Base-by-base conservation (phyloP, 92 coral and sea anemone species). In the Galaxea fascicularis region DNA sequence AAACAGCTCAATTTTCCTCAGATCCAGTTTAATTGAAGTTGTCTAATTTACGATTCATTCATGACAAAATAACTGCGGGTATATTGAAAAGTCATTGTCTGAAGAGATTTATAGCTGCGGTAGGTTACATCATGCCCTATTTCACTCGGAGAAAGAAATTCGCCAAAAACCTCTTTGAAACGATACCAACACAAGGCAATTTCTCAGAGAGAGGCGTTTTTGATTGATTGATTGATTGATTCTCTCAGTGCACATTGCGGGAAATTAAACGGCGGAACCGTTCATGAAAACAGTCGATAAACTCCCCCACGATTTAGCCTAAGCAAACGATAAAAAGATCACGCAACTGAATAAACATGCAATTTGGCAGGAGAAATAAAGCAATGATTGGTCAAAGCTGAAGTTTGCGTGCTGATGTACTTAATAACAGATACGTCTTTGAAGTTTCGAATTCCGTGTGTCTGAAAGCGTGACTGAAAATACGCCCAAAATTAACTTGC, bases 191-290 rank as follows among this genome's bases (percentile, higher is more conserved):
- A 49, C 52, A 22, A 8, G 13, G 20, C 44, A 78, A 63, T 24
- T 14, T 25, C n/a, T 10, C 10, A 21, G 11, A 4, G 31, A 11
- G 0, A 16, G 25, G 20, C 35, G 14, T 45, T 10, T 53, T 0
- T 29, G 62, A 51, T 66, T 65, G 62, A 60, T 51, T 67, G 4
- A n/a, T 67, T 79, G 18, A 17, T 29, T 66, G n/a, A n/a, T n/a
- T n/a, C n/a, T n/a, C n/a, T 22, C 49, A 21, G 65, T 71, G 14
- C 20, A 47, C 73, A 41, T 63, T 27, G 66, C 73, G 35, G 65
- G 84, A 66, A 79, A 52, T 79, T 79, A 67, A 67, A 30, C 10
- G 45, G 74, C 53, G 52, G 35, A 66, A 67, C 76, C 29, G 76
- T 79, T 79, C 26, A 65, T 8, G 49, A 71, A 71, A 71, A 70